phyloP scores from a whole-genome alignment of 1,140 invertebrate genomes.

The Vanessa atalanta region DNA sequence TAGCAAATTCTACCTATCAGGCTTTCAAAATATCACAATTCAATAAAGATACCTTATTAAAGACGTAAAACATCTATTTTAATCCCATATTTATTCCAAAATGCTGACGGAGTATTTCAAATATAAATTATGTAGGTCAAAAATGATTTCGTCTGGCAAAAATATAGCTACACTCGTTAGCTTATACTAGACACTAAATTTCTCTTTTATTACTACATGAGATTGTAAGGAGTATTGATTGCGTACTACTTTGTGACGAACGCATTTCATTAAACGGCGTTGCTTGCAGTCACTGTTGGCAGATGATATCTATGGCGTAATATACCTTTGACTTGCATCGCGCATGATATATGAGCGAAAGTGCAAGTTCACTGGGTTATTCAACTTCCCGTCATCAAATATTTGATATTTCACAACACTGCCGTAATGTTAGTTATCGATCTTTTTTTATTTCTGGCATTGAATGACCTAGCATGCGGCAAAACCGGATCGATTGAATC shows the following conservation, averaged over 20 bases:
- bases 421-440: neutral
- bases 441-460: neutral
- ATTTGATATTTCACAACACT: neutral
- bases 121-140: neutral
- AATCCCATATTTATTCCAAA: too few relatives aligned
- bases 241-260: conserved; percentile 9
- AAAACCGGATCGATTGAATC: conserved; percentile 12
- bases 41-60: too few relatives aligned
- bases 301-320: conserved; percentile 22
- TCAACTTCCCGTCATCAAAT: neutral
- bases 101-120: too few relatives aligned
- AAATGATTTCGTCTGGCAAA: neutral
- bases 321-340: conserved; percentile 8
- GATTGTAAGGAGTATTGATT: conserved; percentile 8
- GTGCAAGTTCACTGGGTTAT: conserved; percentile 7
- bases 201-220: neutral
- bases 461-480: conserved; percentile 6
- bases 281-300: conserved; percentile 12
- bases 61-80: too few relatives aligned
- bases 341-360: neutral
- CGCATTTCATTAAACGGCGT: conserved; percentile 15
- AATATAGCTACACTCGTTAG: neutral
- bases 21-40: too few relatives aligned
- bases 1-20: too few relatives aligned
- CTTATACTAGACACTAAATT: neutral